Base-by-base conservation (phyloP, 2,797 vertebrate genomes). In the Microhierax caerulescens region DNA sequence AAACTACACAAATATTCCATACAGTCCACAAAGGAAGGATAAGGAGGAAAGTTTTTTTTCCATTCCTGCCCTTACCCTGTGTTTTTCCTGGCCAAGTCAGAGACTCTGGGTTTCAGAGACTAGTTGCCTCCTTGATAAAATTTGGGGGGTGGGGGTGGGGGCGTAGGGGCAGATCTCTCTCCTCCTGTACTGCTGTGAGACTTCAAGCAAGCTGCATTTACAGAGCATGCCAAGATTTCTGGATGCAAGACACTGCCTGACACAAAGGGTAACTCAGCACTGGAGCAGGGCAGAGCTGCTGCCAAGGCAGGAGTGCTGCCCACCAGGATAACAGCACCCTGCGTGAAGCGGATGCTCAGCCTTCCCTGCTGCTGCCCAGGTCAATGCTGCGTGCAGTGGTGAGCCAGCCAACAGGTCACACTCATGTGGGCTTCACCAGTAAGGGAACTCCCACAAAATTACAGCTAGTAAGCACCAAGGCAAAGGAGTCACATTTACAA, bases 401-500 rank as follows among this genome's bases (percentile, higher is more conserved):
- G 41, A 78, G 43, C 51, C 41, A 43, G 47, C 22, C 87, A 79
- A 37, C 36, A 43, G 41, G 32, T 17, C 59, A 28, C 1, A 10
- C 54, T 76, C 74, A 36, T 3, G 0, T n/a, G 47, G 34, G 20
- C 27, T 73, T 73, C 20, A 37, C 22, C 15, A 32, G 24, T 1
- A 5, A 48, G 56, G 74, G 43, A 87, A 87, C 75, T 77, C 88
- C 85, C 74, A 74, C 51, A 43, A 39, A 94, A 88, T 51, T 61
- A 86, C 41, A 74, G 50, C 47, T 6, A 36, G 56, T 19, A n/a
- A 79, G 63, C 43, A 56, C 17, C 68, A 34, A 73, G 63, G 51
- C 28, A 24, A 43, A 65, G 65, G 76, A 89, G 25, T 91, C 78
- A 72, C 3, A 16, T 37, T 81, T 36, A 18, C 16, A 61, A 67